Base-by-base conservation (phyloP, 2,113 vertebrate genomes). In the Tiliqua scincoides region DNA sequence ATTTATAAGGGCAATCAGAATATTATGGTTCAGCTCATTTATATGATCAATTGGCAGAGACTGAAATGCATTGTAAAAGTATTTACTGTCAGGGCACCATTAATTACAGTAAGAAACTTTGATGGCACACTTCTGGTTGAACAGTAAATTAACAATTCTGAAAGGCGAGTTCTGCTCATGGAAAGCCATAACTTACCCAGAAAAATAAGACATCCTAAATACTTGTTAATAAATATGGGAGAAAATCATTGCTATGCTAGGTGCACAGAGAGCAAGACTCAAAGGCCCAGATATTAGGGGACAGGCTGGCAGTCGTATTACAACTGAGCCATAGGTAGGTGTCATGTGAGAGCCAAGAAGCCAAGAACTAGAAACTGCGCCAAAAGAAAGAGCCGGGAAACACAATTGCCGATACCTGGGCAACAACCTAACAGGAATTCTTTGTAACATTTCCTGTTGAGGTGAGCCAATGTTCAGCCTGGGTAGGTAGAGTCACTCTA, bases 111-210 rank as follows among this genome's bases (percentile, higher is more conserved):
- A 71, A 12, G 20, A 84, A n/a, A 30, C 12, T 61, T 63, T 73
- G 91, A 70, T 71, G 40, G 1, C 0, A 0, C 0, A 0, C n/a
- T 65, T 72, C 70, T 37, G 14, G 35, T 37, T 21, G 0, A 0
- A 61, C 7, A 63, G n/a, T 30, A 61, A 79, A 27, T 10, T 57
- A 73, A 43, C 70, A 3, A 25, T 18, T 86, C 52, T 20, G 0
- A 12, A 20, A 40, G 27, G 59, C 14, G 18, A 27, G 62, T 23
- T 25, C 77, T 43, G 6, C 18, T 43, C 32, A n/a, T 37, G 35
- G 68, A 73, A 80, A 80, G 21, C 77, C 37, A 73, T 63, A 71
- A 73, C 25, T 48, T 72, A 79, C 25, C 18, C 25, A 20, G 37
- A 52, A 79, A 85, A 77, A 67, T 37, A 67, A 68, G 43, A 73